phyloP scores from a whole-genome alignment of 2,888 invertebrate species.

The Drosophila nigritarsus region DNA sequence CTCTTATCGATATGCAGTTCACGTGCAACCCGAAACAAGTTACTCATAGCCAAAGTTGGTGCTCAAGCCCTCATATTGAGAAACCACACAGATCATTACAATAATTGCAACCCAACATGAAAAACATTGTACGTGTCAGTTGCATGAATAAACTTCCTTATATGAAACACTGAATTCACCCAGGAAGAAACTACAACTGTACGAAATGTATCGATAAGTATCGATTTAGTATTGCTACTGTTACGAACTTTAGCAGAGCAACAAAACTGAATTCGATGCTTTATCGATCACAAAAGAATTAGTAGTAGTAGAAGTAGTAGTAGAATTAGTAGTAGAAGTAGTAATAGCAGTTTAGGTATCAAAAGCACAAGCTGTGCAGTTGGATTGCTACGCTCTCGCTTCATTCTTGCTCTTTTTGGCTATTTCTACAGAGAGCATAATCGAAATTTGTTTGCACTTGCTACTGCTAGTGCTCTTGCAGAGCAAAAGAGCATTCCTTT shows the following conservation, averaged over 20 bases:
- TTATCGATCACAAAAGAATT: not conserved
- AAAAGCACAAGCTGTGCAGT: not conserved
- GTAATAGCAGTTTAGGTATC: not conserved
- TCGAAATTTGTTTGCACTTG: not conserved
- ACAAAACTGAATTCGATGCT: not conserved
- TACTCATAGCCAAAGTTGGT: slow-evolving; percentile 37
- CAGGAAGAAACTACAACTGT: not conserved
- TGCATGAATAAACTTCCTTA: slow-evolving; percentile 8
- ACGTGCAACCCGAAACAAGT: slow-evolving; percentile 61
- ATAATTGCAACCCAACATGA: slow-evolving; percentile 23
- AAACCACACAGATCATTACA: slow-evolving; percentile 16
- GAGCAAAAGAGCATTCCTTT: not conserved
- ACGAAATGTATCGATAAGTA: not conserved
- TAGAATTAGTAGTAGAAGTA: too few species aligned
- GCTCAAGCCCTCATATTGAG: slow-evolving; percentile 29
- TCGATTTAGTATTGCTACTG: not conserved
- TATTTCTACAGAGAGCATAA: not conserved
- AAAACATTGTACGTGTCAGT: slow-evolving; percentile 34
- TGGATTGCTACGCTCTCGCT: not conserved
- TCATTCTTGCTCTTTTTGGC: not conserved
- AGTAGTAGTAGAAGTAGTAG: too few species aligned
- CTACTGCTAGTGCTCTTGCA: not conserved
- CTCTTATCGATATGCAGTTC: slow-evolving; percentile 61
- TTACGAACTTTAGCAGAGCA: not conserved
- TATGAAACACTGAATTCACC: not conserved